Conservation (phyloP, 2,113 vertebrate genomes). For the Aramus guarauna region DNA sequence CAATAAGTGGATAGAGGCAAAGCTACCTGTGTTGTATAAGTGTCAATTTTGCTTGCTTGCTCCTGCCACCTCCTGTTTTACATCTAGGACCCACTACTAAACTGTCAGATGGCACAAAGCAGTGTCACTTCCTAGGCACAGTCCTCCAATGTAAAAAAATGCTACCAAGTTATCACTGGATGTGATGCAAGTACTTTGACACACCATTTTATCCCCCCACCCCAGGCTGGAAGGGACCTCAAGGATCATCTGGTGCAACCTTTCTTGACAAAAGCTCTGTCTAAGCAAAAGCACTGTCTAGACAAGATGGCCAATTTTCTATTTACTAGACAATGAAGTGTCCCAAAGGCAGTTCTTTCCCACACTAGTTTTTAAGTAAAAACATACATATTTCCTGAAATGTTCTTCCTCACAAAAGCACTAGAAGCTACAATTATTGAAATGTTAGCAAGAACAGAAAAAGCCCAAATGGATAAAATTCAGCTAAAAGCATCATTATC, state of each 20-base stretch:
- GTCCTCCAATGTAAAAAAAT: not conserved
- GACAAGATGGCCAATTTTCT: too few species aligned
- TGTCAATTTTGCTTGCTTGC: not conserved
- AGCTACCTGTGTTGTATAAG: not conserved
- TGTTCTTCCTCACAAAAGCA: not conserved
- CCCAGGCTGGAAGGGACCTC: too few species aligned
- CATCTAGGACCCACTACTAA: too few species aligned
- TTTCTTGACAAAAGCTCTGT: too few species aligned
- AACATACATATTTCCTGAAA: not conserved
- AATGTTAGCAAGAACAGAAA: not conserved
- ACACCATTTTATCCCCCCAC: not conserved
- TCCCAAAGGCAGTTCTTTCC: not conserved
- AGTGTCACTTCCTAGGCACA: too few species aligned
- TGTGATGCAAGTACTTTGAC: not conserved
- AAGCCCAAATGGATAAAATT: not conserved
- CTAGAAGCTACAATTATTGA: not conserved
- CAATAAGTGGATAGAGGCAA: not conserved
- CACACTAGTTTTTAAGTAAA: not conserved
- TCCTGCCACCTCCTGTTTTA: not conserved
- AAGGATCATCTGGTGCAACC: too few species aligned
- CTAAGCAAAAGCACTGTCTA: too few species aligned
- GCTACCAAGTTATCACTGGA: not conserved
- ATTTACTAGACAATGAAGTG: not conserved
- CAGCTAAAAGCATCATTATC: not conserved
- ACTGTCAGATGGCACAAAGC: too few species aligned